Conservation (phyloP, 2,113 vertebrate genomes). For the Bungarus multicinctus region DNA sequence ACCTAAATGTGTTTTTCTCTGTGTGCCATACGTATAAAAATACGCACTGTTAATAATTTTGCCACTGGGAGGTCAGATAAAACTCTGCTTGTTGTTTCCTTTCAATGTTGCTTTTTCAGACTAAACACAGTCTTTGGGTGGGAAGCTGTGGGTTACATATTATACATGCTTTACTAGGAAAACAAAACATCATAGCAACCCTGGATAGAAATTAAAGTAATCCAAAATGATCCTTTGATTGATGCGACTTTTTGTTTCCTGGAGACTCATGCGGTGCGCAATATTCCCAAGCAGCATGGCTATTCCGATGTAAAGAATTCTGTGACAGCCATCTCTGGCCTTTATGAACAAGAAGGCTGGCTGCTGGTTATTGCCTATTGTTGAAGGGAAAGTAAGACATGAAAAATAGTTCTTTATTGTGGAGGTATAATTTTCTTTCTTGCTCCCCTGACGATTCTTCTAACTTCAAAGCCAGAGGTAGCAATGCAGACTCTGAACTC, state of each 20-base stretch:
- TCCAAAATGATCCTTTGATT: neutral
- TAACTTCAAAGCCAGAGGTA: constrained; percentile 2
- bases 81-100: constrained; percentile 54
- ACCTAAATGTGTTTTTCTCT: constrained; percentile 27
- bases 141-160: constrained; percentile 52
- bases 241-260: constrained; percentile 1
- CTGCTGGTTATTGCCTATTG: constrained; percentile 22
- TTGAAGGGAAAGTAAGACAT: neutral
- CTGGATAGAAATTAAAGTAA: constrained; percentile 36
- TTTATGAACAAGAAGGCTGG: constrained; percentile 36
- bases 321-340: neutral
- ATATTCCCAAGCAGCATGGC: neutral
- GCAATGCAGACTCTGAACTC: constrained; percentile 11
- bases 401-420: neutral
- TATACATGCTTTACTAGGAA: constrained; percentile 61
- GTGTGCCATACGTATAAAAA: constrained; percentile 22
- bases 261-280: neutral
- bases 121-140: constrained; percentile 67
- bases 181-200: constrained; percentile 45
- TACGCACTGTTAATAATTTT: constrained; percentile 59
- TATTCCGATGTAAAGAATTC: neutral
- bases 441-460: neutral
- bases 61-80: constrained; percentile 58
- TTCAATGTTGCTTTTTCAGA: constrained; percentile 55
- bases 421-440: neutral